phyloP scores from a whole-genome alignment of 2,113 vertebrate species.

The Stegastes partitus region DNA sequence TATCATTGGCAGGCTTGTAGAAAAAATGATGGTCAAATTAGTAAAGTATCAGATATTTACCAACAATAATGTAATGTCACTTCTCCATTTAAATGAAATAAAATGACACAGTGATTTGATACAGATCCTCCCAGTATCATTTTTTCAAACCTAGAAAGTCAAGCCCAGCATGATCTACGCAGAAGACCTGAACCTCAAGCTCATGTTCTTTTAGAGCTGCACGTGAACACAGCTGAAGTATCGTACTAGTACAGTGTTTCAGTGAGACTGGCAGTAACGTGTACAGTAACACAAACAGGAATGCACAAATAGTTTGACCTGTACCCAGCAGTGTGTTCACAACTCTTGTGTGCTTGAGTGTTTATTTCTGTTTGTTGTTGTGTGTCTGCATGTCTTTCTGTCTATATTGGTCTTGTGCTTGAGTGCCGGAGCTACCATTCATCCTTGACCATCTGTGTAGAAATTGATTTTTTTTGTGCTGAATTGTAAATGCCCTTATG shows the following conservation, averaged over 20 bases:
- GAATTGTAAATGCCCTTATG: no score
- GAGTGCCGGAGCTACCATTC: no score
- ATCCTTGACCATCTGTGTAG: no score
- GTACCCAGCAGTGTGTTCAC: neutral
- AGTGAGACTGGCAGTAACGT: constrained; percentile 1
- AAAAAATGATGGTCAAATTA: neutral
- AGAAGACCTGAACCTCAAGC: neutral
- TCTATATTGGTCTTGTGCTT: no score
- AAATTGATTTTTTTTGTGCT: no score
- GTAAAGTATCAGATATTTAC: no score
- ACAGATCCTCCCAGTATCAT: no score
- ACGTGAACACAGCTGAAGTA: constrained; percentile 6
- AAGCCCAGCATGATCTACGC: neutral
- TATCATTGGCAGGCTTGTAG: no score
- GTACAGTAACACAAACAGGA: constrained; percentile 5
- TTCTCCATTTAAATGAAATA: no score
- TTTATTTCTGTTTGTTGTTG: no score
- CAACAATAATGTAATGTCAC: neutral
- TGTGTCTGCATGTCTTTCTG: neutral
- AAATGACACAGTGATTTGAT: no score
- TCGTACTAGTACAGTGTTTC: constrained; percentile 25
- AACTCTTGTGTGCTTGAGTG: neutral
- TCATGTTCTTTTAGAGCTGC: constrained; percentile 11
- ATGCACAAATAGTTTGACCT: constrained; percentile 10
- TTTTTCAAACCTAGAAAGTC: neutral